phyloP scores from a whole-genome alignment of 92 coral and sea anemone species.

The Palythoa heliodiscus region DNA sequence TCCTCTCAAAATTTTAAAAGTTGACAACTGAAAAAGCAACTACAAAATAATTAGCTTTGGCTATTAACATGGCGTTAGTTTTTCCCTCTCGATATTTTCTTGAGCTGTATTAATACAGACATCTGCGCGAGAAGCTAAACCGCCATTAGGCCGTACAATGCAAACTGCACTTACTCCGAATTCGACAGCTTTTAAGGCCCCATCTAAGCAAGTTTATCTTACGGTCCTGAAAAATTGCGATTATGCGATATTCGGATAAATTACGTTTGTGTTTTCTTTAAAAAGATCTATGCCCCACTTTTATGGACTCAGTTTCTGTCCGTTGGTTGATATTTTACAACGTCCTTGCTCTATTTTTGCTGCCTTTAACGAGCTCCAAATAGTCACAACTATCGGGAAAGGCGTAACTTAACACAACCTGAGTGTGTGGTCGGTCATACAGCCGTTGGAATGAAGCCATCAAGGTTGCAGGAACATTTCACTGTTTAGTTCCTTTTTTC shows the following conservation, averaged over 20 bases:
- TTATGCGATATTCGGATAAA: background rate
- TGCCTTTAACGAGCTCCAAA: background rate
- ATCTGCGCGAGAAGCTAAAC: background rate
- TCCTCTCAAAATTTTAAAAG: too few relatives aligned
- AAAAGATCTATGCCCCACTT: background rate
- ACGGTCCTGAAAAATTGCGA: background rate
- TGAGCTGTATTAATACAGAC: background rate
- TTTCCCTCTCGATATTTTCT: background rate
- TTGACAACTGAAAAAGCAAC: background rate
- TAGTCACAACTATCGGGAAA: background rate
- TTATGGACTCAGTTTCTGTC: background rate
- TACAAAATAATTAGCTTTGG: background rate
- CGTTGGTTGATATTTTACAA: conserved; percentile 1
- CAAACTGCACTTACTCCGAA: background rate
- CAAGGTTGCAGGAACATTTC: background rate
- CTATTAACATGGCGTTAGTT: background rate
- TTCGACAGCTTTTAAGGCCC: background rate
- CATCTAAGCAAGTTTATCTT: background rate
- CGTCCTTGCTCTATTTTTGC: background rate
- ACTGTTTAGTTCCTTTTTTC: background rate
- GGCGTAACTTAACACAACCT: background rate
- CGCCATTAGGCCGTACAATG: background rate
- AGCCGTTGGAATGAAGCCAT: background rate
- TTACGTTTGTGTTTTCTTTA: conserved; percentile 4
- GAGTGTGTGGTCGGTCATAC: background rate